Evolutionary conservation across 2,888 invertebrate species (phyloP).

Genomic region (Thyatira batis): DNA sequence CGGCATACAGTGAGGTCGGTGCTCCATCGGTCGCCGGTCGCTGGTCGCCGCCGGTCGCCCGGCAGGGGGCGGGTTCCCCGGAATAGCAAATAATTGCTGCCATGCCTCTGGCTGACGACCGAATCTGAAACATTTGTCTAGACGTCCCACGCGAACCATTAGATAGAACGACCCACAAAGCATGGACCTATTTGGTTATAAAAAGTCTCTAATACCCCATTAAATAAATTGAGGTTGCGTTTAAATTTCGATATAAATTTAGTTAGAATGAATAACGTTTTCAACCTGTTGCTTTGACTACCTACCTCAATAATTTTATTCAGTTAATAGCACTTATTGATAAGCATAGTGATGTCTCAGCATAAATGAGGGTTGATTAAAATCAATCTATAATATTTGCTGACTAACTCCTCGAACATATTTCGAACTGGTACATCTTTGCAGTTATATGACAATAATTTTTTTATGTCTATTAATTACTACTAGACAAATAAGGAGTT

Average conservation of each 20-base stretch:
- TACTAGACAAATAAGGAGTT: constrained; percentile 45
- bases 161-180: constrained; percentile 10
- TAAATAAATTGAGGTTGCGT: background rate
- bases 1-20: constrained; percentile 33
- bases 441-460: too few species aligned
- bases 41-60: constrained; percentile 23
- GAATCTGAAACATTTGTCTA: constrained; percentile 28
- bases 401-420: constrained; percentile 5
- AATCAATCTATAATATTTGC: background rate
- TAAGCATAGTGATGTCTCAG: too few species aligned
- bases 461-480: constrained; percentile 46
- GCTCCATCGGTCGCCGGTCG: constrained; percentile 17
- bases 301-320: too few species aligned
- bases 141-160: constrained; percentile 35
- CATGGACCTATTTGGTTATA: background rate
- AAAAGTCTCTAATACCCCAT: background rate
- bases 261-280: background rate
- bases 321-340: too few species aligned
- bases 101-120: constrained; percentile 34
- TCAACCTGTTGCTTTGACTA: too few species aligned
- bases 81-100: constrained; percentile 60
- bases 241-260: background rate
- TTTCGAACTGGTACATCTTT: constrained; percentile 28
- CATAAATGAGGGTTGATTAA: too few species aligned
- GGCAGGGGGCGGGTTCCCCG: constrained; percentile 47